Evolutionary conservation across 2,797 vertebrate genomes (phyloP).

Genomic region (Odontamblyopus lacepedii): DNA sequence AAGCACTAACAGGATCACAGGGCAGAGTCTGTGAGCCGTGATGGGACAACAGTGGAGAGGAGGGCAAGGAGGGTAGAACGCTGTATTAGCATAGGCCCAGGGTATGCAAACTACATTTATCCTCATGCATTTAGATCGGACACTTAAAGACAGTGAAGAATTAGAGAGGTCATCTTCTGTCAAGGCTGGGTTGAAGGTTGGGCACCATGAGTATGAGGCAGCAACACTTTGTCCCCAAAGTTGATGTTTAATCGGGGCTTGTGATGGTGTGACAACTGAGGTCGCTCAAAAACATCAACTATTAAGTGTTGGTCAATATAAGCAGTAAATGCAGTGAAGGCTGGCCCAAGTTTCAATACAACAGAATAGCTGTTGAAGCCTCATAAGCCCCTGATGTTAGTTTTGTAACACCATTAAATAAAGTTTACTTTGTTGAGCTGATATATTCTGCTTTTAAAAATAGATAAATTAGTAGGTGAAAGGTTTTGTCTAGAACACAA

Average conservation of each 20-base stretch:
- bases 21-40: slow-evolving; percentile 54
- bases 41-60: slow-evolving; percentile 45
- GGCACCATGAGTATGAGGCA: neutral
- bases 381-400: no score
- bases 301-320: neutral
- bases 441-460: neutral
- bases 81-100: slow-evolving; percentile 28
- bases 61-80: slow-evolving; percentile 29
- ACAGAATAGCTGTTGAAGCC: no score
- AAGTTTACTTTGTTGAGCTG: neutral
- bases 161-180: neutral
- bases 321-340: no score
- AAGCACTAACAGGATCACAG: slow-evolving; percentile 62
- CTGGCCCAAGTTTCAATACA: no score
- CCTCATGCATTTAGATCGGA: slow-evolving; percentile 6
- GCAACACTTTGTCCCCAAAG: neutral
- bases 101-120: slow-evolving; percentile 8
- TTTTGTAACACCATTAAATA: neutral
- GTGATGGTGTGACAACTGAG: neutral
- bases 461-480: neutral
- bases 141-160: slow-evolving; percentile 2
- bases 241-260: neutral
- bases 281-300: neutral
- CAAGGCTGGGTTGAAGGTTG: neutral
- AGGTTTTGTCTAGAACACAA: neutral